Evolutionary conservation across 2,113 vertebrate species (phyloP), one percentile per base, ranked within the genome.

Genomic region (Ptilonorhynchus violaceus): DNA sequence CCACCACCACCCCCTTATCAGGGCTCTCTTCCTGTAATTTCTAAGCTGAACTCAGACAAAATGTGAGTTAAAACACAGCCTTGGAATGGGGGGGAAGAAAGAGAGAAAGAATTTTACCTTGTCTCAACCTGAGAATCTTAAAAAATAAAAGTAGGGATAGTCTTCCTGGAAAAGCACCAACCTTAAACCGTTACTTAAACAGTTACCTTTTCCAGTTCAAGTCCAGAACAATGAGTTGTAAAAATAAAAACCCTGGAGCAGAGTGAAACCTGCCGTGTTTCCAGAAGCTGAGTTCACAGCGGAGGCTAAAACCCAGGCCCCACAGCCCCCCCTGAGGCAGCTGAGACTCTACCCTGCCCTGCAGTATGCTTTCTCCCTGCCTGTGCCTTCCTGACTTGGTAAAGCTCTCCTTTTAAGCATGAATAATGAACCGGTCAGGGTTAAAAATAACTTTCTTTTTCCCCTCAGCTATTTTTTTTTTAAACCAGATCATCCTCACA

Each of bases 371-470:
- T 55, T 44, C 66, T 15, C 64, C 56, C 69, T 22, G 11, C 42
- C 67, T 70, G 13, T 30, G 24, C 52, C 11, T 47, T 72, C 37
- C 85, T 89, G 56, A 28, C 74, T 86, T 20, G 15, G 11, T 39
- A 81, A 85, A 49, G 56, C 64, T 75, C 78, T 88, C 81, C 56
- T 49, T 21, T 78, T 94, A 93, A 94, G 85, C 69, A 60, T 64
- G 85, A 96, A 75, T 89, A 93, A 96, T 85, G 62, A 94, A 85
- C 39, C 0, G 2, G 64, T 44, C 50, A 8, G 22, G 7, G 81
- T 93, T 95, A 94, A 96, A 96, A 97, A 94, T 82, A 95, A 93
- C 77, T 44, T 74, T 30, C 25, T 70, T 87, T 87, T 78, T 20
- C 44, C 74, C 33, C 24, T 82, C 62, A 88, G 95, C 56, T 83